Base-by-base conservation (phyloP, 2,113 vertebrate genomes). In the Scortum barcoo region DNA sequence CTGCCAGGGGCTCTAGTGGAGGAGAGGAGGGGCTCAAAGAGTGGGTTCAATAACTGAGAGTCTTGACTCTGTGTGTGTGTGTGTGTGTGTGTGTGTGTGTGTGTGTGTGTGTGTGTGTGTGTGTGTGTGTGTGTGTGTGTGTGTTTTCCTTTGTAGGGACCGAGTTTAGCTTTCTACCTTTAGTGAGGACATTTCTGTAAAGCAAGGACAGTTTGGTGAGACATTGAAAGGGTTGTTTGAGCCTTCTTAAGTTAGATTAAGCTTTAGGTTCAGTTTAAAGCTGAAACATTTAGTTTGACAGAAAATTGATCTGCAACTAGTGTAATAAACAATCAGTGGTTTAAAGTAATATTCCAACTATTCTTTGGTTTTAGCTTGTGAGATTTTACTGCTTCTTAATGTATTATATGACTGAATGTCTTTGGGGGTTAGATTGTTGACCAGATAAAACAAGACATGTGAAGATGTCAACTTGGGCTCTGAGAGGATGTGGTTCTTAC, bases 1-100 rank as follows among this genome's bases (percentile, higher is more conserved):
- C 80, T 90, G 89, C 92, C 88, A 89, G 86, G 80, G 86, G 81
- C 84, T 74, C n/a, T 62, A 83, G 86, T 81, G 63, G 70, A 63
- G 82, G 72, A 62, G 80, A 77, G 83, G 80, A 75, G 80, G 85
- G 72, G 78, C 48, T 83, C 36, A 72, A 56, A 69, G 90, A 81
- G 86, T 75, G 76, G 74, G 77, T 81, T 92, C 86, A 91, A 68
- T 91, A 82, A 83, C 76, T 85, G 61, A 66, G 63, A 60, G 42
- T 58, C 66, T 68, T 70, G 33, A 80, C 40, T 73, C 7, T 72
- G 38, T 84, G 68, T 87, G 14, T 61, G 66, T 36, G 40, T 79
- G 36, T 63, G 61, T 63, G 61, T 63, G 61, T 83, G 68, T 86
- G 20, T 54, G 61, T 24, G 30, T 79, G 19, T 61, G 57, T 57